Base-by-base conservation (phyloP, 1,140 invertebrate genomes). In the Bombus pascuorum region DNA sequence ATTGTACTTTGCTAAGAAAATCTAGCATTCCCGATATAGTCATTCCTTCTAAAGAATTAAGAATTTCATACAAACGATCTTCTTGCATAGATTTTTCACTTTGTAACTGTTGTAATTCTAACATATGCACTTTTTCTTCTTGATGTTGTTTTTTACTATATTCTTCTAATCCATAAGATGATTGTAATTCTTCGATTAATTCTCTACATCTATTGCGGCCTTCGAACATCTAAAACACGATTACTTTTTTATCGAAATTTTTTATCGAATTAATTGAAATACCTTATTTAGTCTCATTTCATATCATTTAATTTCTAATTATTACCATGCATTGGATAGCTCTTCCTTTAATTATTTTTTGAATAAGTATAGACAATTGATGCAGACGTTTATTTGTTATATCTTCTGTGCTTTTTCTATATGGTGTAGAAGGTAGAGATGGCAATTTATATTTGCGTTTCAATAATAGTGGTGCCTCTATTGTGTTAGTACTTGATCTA, bases 291-390 rank as follows among this genome's bases (percentile, higher is more conserved):
- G 47, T 57, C 28, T 13, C 28, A 62, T 62, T n/a, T 62, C 10
- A 62, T n/a, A n/a, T 62, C 1, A 62, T 62, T 62, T 62, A 13
- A 4, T 62, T 62, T 62, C 9, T 62, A 71, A 76, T 44, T 34
- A 47, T 95, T 93, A 97, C 97, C 96, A 97, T 93, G 88, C 95
- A 96, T 92, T 98, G 97, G 32, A 97, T 95, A 62, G 97, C 97
- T 66, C 97, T 93, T 42, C 97, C 97, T 86, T 96, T 94, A 28
- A 97, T 95, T 9, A 97, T 92, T 90, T 96, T 96, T 91, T 97
- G 97, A 79, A 98, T 91, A 88, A 96, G 94, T 25, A 96, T 94
- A 28, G 96, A 94, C 5, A 96, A 95, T 83, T 97, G 95, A 90
- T 97, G 96, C 70, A 92, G 94, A 3, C 94, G 93, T 37, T 95